Evolutionary conservation across 2,888 invertebrate species (phyloP).

Genomic region (Mesopsocus fuscifrons): DNA sequence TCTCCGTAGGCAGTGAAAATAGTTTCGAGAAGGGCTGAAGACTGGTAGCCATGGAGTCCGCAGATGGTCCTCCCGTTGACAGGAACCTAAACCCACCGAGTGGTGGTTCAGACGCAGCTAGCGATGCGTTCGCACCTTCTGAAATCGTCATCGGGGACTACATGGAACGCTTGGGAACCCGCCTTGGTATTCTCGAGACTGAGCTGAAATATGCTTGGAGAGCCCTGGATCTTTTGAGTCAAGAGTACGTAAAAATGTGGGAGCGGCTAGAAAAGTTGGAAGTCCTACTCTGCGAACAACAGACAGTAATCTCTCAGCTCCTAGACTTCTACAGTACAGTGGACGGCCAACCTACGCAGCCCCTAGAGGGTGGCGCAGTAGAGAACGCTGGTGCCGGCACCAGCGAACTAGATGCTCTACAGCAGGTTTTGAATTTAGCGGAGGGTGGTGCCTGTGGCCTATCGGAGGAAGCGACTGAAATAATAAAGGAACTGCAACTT

Average conservation of each 20-base stretch:
- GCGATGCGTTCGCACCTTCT: conserved; percentile 14
- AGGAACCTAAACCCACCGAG: neutral
- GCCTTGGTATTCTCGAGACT: conserved; percentile 71
- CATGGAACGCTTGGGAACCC: conserved; percentile 75
- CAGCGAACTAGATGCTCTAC: conserved; percentile 7
- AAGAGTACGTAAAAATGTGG: conserved; percentile 90
- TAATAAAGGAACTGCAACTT: conserved; percentile 22
- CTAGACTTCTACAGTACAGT: conserved; percentile 54
- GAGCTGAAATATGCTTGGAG: conserved; percentile 87
- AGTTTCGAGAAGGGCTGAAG: neutral
- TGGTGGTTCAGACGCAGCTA: neutral
- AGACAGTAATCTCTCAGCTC: conserved; percentile 73
- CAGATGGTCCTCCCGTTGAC: neutral
- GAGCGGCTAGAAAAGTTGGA: conserved; percentile 76
- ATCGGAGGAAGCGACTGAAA: conserved; percentile 16
- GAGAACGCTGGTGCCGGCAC: conserved; percentile 18
- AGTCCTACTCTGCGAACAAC: conserved; percentile 70
- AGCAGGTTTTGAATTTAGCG: conserved; percentile 11
- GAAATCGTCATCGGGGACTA: conserved; percentile 60
- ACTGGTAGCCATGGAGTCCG: neutral
- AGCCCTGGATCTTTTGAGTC: conserved; percentile 71
- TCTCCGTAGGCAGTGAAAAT: neutral
- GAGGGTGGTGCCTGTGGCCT: conserved; percentile 13
- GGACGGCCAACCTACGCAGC: conserved; percentile 29
- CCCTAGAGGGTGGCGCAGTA: conserved; percentile 20